phyloP scores from a whole-genome alignment of 1,140 invertebrate species.

The Zaprionus ghesquierei region DNA sequence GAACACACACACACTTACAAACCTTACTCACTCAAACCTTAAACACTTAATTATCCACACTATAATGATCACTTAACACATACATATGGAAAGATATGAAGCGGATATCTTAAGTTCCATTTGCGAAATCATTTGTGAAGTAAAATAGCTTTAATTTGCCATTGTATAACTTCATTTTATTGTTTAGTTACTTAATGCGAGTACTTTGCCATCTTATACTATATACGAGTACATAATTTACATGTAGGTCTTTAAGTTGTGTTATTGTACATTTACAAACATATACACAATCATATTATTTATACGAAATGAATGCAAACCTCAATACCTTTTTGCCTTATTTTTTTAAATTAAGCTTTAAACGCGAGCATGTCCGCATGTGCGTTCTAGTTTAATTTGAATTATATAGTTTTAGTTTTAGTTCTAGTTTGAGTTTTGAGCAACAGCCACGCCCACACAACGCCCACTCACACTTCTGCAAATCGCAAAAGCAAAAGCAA shows the following conservation, averaged over 20 bases:
- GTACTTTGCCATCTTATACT: constrained; percentile 64
- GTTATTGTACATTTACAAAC: constrained; percentile 17
- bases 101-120: constrained; percentile 46
- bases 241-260: constrained; percentile 39
- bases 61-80: constrained; percentile 7
- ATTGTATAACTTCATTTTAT: constrained; percentile 63
- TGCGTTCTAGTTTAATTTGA: background rate
- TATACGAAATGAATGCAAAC: constrained; percentile 45
- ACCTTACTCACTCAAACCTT: background rate
- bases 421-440: constrained; percentile 55
- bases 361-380: constrained; percentile 32
- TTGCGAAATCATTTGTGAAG: constrained; percentile 60
- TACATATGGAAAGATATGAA: constrained; percentile 24
- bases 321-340: constrained; percentile 75
- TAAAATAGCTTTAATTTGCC: constrained; percentile 81
- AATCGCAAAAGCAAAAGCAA: constrained; percentile 30
- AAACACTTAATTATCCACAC: constrained; percentile 25
- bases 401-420: constrained; percentile 45
- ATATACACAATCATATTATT: constrained; percentile 25
- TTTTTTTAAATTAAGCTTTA: constrained; percentile 71
- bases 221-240: constrained; percentile 21
- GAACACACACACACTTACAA: constrained; percentile 10
- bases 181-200: constrained; percentile 52
- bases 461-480: constrained; percentile 4
- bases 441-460: constrained; percentile 63